Evolutionary conservation across 1,140 invertebrate genomes (phyloP).

Genomic region (Leptinotarsa defecta): DNA sequence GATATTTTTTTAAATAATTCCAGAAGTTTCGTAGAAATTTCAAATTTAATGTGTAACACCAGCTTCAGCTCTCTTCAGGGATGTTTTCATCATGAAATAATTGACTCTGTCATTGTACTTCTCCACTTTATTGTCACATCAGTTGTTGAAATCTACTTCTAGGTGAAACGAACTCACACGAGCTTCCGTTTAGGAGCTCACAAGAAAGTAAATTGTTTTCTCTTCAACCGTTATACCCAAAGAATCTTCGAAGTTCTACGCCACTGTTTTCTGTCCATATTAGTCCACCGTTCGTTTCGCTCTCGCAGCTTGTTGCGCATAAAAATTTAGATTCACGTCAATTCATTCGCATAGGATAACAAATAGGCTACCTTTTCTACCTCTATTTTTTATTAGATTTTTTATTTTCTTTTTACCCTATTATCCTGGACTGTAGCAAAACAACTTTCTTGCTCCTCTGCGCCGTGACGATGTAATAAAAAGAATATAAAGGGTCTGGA

Average conservation of each 20-base stretch:
- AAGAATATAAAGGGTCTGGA: not conserved
- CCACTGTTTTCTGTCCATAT: not conserved
- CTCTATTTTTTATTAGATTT: slow-evolving; percentile 1
- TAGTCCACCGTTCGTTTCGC: not conserved
- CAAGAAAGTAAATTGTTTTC: too few relatives aligned
- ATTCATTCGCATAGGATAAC: slow-evolving; percentile 2
- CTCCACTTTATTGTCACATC: too few relatives aligned
- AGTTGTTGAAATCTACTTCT: too few relatives aligned
- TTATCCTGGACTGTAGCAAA: not conserved
- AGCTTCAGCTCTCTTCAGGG: too few relatives aligned
- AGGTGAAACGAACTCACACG: too few relatives aligned
- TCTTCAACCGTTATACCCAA: too few relatives aligned
- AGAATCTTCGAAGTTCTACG: not conserved
- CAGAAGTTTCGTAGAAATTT: too few relatives aligned
- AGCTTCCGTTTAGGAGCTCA: too few relatives aligned
- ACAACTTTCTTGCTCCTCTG: not conserved
- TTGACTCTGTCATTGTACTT: too few relatives aligned
- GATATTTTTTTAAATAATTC: too few relatives aligned
- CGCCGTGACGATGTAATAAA: not conserved
- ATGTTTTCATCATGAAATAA: too few relatives aligned
- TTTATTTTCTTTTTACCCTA: not conserved
- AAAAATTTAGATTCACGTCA: not conserved
- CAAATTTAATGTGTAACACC: too few relatives aligned
- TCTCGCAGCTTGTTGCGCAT: not conserved
- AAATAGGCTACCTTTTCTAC: not conserved